phyloP scores from a whole-genome alignment of 1,140 invertebrate genomes.

The Plectrocnemia conspersa region DNA sequence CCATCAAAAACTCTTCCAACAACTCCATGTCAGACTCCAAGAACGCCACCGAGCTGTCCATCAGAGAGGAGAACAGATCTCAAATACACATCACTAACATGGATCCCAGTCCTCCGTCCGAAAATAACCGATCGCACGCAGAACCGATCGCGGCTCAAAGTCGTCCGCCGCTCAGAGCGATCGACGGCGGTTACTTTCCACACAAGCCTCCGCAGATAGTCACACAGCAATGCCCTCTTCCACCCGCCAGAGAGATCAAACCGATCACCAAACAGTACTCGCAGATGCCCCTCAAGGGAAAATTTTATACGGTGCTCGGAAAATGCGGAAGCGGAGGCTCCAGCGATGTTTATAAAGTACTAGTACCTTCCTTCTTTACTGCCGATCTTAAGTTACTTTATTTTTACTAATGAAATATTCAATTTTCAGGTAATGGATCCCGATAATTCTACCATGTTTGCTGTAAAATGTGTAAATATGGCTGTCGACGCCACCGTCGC shows the following conservation, averaged over 20 bases:
- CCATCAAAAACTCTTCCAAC: background rate
- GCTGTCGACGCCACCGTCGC: slow-evolving; percentile 65
- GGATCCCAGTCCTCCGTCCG: background rate
- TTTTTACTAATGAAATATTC: background rate
- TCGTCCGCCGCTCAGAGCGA: slow-evolving; percentile 2
- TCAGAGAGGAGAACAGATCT: no score
- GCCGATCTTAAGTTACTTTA: background rate
- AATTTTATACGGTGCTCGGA: slow-evolving; percentile 48
- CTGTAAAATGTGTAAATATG: slow-evolving; percentile 61
- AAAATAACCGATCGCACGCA: slow-evolving; percentile 36
- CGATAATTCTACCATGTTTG: slow-evolving; percentile 45
- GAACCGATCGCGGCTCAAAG: slow-evolving; percentile 30
- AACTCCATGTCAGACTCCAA: background rate
- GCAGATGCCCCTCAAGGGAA: slow-evolving; percentile 47
- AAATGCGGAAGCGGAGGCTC: slow-evolving; percentile 48
- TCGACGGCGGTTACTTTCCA: slow-evolving; percentile 13
- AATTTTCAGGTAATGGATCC: slow-evolving; percentile 44
- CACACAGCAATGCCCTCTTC: background rate
- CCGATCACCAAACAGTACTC: slow-evolving; percentile 46
- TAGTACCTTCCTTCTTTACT: slow-evolving; percentile 21
- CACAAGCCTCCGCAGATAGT: slow-evolving; percentile 1
- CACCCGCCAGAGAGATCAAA: slow-evolving; percentile 38
- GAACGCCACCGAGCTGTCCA: background rate
- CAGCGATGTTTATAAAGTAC: slow-evolving; percentile 51
- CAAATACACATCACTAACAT: background rate